A percentile compares a stretch with the other conserved stretches of the same genome.
These are phyloP conservation scores for Scaptomyza reducta DNA, from an alignment of 2,888 invertebrate species.

Conservation along the genomic window DNA sequence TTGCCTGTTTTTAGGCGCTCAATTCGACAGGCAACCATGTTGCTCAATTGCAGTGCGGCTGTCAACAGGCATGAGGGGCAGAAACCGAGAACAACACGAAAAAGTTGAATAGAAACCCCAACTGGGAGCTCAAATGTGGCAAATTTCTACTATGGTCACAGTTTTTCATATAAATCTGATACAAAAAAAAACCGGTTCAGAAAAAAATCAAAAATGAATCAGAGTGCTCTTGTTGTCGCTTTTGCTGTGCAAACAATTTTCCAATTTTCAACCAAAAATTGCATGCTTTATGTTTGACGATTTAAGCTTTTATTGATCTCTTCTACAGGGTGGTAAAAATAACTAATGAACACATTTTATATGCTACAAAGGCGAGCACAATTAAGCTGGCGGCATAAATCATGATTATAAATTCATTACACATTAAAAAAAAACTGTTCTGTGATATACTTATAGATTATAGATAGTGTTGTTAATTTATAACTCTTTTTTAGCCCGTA, in stretches of 20 bases:
- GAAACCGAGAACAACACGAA: not conserved
- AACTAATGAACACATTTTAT: not conserved
- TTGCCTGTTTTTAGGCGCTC: constrained; percentile 18
- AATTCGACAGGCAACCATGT: constrained; percentile 1
- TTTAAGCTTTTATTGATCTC: constrained; percentile 9
- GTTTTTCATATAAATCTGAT: constrained; percentile 22
- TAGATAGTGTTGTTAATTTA: not conserved
- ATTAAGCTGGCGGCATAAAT: not conserved
- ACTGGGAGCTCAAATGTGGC: not conserved
- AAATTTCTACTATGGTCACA: constrained; percentile 6
- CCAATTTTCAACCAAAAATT: constrained; percentile 2
- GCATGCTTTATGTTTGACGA: not conserved
- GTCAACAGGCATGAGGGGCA: constrained; percentile 18
- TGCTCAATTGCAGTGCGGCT: constrained; percentile 33
- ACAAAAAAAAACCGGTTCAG: constrained; percentile 12
- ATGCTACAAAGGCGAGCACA: not conserved
- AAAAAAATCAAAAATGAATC: not conserved
- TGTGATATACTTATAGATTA: not conserved
- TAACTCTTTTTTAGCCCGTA: not conserved
- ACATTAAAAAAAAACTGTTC: not conserved
- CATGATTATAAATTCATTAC: constrained; percentile 2
- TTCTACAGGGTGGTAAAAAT: not conserved
- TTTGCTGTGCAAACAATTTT: not conserved
- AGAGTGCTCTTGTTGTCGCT: not conserved
- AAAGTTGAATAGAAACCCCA: constrained; percentile 5